Percentiles rank a stretch among this genome's conserved stretches.
Evolutionary conservation across 2,888 invertebrate species (phyloP).

Genomic region (Quadriops clusia): DNA sequence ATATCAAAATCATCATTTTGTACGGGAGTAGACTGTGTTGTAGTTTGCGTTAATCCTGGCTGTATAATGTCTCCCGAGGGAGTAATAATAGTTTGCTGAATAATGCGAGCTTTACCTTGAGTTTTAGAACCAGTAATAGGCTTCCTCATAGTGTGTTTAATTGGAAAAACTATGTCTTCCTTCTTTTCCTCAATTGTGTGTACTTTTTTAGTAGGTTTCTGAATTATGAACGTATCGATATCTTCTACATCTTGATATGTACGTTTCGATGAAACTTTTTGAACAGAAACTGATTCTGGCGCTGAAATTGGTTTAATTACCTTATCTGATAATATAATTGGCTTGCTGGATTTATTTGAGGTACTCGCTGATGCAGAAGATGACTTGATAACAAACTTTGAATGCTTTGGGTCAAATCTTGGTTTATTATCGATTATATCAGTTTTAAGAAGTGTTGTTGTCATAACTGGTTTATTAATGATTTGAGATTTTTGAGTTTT

Average conservation of each 20-base stretch:
- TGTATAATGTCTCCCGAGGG: constrained; percentile 32
- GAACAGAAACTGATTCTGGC: constrained; percentile 22
- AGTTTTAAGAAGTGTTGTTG: background rate
- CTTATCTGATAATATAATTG: constrained; percentile 32
- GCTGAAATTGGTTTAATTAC: constrained; percentile 28
- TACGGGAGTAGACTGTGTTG: constrained; percentile 11
- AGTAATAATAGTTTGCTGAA: constrained; percentile 36
- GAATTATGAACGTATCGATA: constrained; percentile 33
- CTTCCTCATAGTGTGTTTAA: background rate
- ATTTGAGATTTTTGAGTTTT: constrained; percentile 8
- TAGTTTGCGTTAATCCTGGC: constrained; percentile 15
- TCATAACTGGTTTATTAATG: background rate
- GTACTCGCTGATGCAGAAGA: constrained; percentile 1
- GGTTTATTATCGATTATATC: background rate
- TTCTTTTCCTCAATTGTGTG: constrained; percentile 10
- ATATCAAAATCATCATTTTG: constrained; percentile 51
- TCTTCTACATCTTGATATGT: constrained; percentile 32
- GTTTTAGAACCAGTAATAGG: constrained; percentile 7
- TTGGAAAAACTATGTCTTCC: constrained; percentile 9
- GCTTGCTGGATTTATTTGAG: constrained; percentile 21
- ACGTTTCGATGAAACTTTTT: constrained; percentile 25
- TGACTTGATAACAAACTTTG: constrained; percentile 10
- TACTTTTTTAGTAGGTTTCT: constrained; percentile 23
- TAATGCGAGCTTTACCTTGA: constrained; percentile 31
- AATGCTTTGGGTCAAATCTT: constrained; percentile 14